Evolutionary conservation across 2,113 vertebrate genomes (phyloP).

Genomic region (Poecile atricapillus): DNA sequence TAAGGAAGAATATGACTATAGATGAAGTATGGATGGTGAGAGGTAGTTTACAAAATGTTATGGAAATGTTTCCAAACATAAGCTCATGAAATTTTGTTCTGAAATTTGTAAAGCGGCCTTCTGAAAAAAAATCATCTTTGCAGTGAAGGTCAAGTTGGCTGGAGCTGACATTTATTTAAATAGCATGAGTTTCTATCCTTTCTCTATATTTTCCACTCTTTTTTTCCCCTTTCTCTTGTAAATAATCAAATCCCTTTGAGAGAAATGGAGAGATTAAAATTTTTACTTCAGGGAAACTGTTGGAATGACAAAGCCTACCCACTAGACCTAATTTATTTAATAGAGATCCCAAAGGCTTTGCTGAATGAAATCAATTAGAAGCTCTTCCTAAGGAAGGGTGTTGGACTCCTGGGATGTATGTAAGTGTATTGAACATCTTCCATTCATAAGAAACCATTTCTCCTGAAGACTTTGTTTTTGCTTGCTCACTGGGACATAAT

Average conservation of each 20-base stretch:
- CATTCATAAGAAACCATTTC: background rate
- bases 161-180: slow-evolving; percentile 23
- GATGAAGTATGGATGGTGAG: background rate
- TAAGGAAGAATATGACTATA: background rate
- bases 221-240: background rate
- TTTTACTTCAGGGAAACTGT: slow-evolving; percentile 1
- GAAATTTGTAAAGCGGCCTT: background rate
- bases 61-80: background rate
- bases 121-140: background rate
- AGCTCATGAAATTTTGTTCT: background rate
- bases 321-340: slow-evolving; percentile 43
- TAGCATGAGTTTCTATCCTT: background rate
- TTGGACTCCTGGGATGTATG: background rate
- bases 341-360: slow-evolving; percentile 30
- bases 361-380: slow-evolving; percentile 16
- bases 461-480: background rate
- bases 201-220: background rate
- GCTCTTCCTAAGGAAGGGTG: background rate
- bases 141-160: background rate
- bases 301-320: slow-evolving; percentile 8
- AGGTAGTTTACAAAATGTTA: background rate
- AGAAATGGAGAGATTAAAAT: background rate
- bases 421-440: background rate
- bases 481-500: background rate
- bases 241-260: slow-evolving; percentile 29